These are phyloP conservation scores for Drosophila ambigua DNA, from an alignment of 1,140 invertebrate genomes.

Conservation along the genomic window DNA sequence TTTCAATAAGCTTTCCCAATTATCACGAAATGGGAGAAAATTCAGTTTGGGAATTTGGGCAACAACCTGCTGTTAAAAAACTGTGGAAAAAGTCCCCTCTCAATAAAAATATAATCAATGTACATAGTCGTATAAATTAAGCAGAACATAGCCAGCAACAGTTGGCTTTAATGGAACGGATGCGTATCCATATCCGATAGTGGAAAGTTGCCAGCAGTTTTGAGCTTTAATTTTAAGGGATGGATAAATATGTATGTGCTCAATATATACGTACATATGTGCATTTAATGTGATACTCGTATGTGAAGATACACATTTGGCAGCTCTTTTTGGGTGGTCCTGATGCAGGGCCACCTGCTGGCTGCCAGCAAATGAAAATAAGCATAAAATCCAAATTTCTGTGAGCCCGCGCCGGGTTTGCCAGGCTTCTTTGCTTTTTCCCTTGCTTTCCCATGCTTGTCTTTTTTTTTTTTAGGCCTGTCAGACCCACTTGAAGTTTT, in stretches of 20 bases:
- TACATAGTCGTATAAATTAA: slow-evolving; percentile 38
- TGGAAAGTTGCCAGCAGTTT: slow-evolving; percentile 36
- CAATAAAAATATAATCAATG: slow-evolving; percentile 31
- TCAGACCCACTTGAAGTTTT: slow-evolving; percentile 64
- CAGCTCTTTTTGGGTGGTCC: background rate
- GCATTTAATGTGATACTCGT: slow-evolving; percentile 4
- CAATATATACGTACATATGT: no score
- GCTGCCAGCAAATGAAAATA: slow-evolving; percentile 64
- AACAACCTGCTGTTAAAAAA: no score
- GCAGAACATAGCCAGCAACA: slow-evolving; percentile 42
- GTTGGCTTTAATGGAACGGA: slow-evolving; percentile 49
- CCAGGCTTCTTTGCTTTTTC: slow-evolving; percentile 20
- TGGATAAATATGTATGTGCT: slow-evolving; percentile 22
- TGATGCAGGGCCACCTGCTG: slow-evolving; percentile 23
- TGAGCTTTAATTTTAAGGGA: slow-evolving; percentile 6
- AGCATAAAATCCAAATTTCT: slow-evolving; percentile 75
- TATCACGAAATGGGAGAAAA: no score
- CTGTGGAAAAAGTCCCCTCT: background rate
- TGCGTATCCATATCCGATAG: background rate
- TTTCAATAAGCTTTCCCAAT: no score
- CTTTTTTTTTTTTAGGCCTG: slow-evolving; percentile 29
- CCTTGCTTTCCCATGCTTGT: slow-evolving; percentile 1
- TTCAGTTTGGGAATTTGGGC: background rate
- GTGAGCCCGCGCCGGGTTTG: slow-evolving; percentile 48
- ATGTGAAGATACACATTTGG: no score